Evolutionary conservation across 2,888 invertebrate genomes (phyloP).

Genomic region (Crioceris asparagi): DNA sequence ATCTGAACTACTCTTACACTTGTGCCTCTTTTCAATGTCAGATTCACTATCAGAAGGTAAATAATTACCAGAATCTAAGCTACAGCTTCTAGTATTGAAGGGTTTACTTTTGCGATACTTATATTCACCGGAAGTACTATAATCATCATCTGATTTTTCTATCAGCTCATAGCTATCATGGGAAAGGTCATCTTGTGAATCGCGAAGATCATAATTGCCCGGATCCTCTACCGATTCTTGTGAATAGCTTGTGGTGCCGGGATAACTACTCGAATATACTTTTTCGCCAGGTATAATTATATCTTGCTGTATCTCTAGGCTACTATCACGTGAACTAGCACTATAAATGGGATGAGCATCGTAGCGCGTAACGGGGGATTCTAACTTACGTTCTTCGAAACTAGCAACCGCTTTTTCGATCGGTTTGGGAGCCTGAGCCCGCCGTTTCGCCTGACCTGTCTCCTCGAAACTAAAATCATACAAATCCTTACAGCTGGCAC

Average conservation of each 20-base stretch:
- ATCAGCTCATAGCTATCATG: conserved; percentile 82
- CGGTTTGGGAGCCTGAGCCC: conserved; percentile 40
- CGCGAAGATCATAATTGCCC: conserved; percentile 52
- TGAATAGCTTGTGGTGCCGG: conserved; percentile 59
- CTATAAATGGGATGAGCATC: conserved; percentile 57
- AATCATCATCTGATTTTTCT: conserved; percentile 63
- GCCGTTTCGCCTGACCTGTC: conserved; percentile 54
- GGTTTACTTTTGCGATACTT: conserved; percentile 31
- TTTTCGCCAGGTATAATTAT: conserved; percentile 54
- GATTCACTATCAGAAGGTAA: conserved; percentile 64
- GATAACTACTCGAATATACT: conserved; percentile 78
- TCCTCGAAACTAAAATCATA: conserved; percentile 68
- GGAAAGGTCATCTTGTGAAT: conserved; percentile 76
- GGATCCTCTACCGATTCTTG: conserved; percentile 56
- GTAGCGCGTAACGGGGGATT: conserved; percentile 63
- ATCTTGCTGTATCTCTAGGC: conserved; percentile 57
- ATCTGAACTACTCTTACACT: conserved; percentile 57
- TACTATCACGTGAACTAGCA: conserved; percentile 49
- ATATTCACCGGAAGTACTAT: conserved; percentile 36
- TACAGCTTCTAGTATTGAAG: conserved; percentile 50
- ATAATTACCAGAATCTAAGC: conserved; percentile 67
- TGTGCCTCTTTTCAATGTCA: conserved; percentile 45
- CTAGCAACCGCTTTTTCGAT: conserved; percentile 30
- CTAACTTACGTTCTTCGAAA: conserved; percentile 41
- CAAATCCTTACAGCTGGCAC: conserved; percentile 72